phyloP scores from a whole-genome alignment of 92 coral and sea anemone genomes.

The Epizoanthus fatuus region DNA sequence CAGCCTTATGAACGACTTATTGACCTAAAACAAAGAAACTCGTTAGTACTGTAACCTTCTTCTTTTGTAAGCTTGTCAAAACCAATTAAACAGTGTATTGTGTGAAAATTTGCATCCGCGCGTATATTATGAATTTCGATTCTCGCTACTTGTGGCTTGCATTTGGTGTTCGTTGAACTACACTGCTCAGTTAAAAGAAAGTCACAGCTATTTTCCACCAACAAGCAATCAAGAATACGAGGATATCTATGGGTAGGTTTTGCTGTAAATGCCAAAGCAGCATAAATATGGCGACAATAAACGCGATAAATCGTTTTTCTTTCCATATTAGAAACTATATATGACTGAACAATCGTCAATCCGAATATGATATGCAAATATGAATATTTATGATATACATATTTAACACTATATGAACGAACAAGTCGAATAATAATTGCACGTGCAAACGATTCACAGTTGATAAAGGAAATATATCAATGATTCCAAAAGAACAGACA shows the following conservation, averaged over 20 bases:
- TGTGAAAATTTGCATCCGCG: no score
- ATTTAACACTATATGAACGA: conserved; percentile 42
- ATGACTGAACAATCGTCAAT: conserved; percentile 29
- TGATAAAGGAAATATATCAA: no score
- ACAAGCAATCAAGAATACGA: no score
- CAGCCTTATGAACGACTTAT: conserved; percentile 31
- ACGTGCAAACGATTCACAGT: conserved; percentile 39
- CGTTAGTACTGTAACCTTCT: conserved; percentile 2
- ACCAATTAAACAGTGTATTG: no score
- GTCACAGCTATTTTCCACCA: no score
- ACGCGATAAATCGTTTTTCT: conserved; percentile 26
- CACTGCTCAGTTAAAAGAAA: no score
- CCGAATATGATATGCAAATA: conserved; percentile 24
- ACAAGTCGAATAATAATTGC: conserved; percentile 39
- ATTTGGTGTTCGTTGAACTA: no score
- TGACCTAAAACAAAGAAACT: conserved; percentile 24
- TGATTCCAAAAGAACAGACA: no score
- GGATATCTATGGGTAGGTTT: no score
- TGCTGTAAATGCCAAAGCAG: no score
- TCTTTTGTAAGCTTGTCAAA: neutral
- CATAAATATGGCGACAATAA: conserved; percentile 26
- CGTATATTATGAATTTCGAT: no score
- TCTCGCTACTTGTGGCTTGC: no score
- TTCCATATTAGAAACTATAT: conserved; percentile 22
- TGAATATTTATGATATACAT: conserved; percentile 29